Percentiles rank a stretch among this genome's conserved stretches.
Conservation (phyloP, 2,888 invertebrate species). For the Pantelozetes paolii region DNA sequence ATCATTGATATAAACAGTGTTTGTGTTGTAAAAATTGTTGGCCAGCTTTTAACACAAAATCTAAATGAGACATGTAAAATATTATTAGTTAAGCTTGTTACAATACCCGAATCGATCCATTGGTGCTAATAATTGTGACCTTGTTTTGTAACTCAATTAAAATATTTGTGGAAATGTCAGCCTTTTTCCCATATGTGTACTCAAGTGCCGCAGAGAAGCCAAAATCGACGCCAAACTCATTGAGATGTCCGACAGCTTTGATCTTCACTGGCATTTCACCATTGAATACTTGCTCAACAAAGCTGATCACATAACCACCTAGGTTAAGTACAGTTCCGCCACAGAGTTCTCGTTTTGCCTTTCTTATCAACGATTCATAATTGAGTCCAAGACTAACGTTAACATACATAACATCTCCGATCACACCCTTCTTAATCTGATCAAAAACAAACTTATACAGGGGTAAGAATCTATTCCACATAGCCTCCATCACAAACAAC, state of each 20-base stretch:
- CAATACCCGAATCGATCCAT: constrained; percentile 63
- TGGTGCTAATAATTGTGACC: constrained; percentile 65
- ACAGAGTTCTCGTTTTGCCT: constrained; percentile 66
- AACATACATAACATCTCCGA: constrained; percentile 69
- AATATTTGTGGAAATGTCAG: constrained; percentile 56
- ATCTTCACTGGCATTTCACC: constrained; percentile 66
- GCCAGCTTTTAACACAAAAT: not conserved
- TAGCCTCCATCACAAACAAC: constrained; percentile 76
- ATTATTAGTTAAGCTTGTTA: too few species aligned
- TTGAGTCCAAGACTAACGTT: constrained; percentile 64
- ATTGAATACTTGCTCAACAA: constrained; percentile 65
- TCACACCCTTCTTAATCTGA: constrained; percentile 61
- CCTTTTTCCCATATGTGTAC: constrained; percentile 63
- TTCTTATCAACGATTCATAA: constrained; percentile 51
- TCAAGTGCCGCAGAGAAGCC: constrained; percentile 64
- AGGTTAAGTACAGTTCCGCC: constrained; percentile 72
- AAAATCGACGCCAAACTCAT: constrained; percentile 66
- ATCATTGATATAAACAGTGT: constrained; percentile 35
- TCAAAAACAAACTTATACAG: constrained; percentile 59
- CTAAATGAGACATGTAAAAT: too few species aligned
- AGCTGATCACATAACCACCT: constrained; percentile 71
- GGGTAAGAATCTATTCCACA: constrained; percentile 85
- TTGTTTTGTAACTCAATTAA: constrained; percentile 61
- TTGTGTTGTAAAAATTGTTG: not conserved
- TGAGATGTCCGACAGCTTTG: constrained; percentile 65